Percentiles rank a stretch among this genome's conserved stretches.
Evolutionary conservation across 2,888 invertebrate species (phyloP).

Genomic region (Carpatolechia fugitivella): DNA sequence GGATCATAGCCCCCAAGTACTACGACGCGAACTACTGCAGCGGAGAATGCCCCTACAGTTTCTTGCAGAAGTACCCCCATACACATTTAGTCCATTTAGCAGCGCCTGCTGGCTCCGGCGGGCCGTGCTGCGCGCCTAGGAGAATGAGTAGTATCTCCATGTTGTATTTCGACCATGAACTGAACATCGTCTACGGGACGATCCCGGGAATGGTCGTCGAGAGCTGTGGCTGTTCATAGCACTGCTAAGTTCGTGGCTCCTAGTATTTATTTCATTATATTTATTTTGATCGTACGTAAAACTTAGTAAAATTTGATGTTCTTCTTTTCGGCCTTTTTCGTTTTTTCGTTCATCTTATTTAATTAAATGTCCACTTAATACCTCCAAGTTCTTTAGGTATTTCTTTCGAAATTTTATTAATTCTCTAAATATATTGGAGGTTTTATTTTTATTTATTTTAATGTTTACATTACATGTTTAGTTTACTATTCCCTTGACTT

Average conservation of each 20-base stretch:
- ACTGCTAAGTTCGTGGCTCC: conserved; percentile 43
- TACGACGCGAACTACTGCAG: conserved; percentile 98
- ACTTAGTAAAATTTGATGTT: not conserved
- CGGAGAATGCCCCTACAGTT: conserved; percentile 94
- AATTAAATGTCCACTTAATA: too few species aligned
- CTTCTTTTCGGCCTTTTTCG: not conserved
- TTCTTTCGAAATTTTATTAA: too few species aligned
- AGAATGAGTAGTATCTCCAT: conserved; percentile 93
- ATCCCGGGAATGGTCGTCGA: conserved; percentile 97
- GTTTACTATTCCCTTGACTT: too few species aligned
- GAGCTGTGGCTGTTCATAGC: conserved; percentile 93
- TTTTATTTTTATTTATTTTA: too few species aligned
- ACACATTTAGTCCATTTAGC: conserved; percentile 93
- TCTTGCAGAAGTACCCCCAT: conserved; percentile 91
- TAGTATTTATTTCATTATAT: conserved; percentile 22
- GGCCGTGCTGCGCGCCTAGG: conserved; percentile 95
- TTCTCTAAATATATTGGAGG: too few species aligned
- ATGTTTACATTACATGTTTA: too few species aligned
- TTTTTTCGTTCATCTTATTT: too few species aligned
- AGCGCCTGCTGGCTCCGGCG: conserved; percentile 85
- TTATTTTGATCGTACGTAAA: too few species aligned
- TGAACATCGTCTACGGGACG: conserved; percentile 91
- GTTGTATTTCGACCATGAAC: conserved; percentile 94
- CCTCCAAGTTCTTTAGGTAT: too few species aligned
- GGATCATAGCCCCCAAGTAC: conserved; percentile 96